A percentile compares a stretch with the other conserved stretches of the same genome.
These are phyloP conservation scores for Flexamia atlantica DNA, from an alignment of 2,888 invertebrate genomes.

Conservation along the genomic window DNA sequence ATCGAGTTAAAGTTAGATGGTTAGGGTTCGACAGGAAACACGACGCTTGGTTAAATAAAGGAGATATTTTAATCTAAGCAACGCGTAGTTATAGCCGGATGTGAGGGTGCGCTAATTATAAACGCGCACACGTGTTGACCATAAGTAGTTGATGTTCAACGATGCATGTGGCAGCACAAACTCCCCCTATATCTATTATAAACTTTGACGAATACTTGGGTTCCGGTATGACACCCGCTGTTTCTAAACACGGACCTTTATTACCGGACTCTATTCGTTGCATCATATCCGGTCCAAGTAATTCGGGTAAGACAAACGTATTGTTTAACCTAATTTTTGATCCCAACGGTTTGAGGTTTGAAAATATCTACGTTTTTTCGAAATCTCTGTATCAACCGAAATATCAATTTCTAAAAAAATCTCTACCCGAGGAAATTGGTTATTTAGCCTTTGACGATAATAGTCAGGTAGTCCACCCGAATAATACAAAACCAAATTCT, in stretches of 20 bases:
- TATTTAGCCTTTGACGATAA: slow-evolving; percentile 51
- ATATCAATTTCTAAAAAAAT: background rate
- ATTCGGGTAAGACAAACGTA: slow-evolving; percentile 1
- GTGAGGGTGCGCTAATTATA: no score
- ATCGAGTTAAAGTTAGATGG: slow-evolving; percentile 57
- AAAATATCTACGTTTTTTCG: slow-evolving; percentile 53
- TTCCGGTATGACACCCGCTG: no score
- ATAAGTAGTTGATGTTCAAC: no score
- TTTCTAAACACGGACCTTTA: background rate
- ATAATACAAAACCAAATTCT: slow-evolving; percentile 28
- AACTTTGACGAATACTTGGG: no score
- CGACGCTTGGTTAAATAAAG: slow-evolving; percentile 35
- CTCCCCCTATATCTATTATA: no score
- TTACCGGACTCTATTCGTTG: background rate
- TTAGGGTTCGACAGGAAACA: slow-evolving; percentile 45
- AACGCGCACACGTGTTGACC: no score
- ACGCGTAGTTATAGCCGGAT: no score
- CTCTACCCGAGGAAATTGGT: background rate
- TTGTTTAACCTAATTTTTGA: no score
- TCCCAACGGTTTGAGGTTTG: slow-evolving; percentile 48
- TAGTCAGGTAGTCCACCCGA: slow-evolving; percentile 34
- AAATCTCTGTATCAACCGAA: slow-evolving; percentile 55
- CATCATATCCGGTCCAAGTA: background rate
- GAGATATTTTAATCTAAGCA: background rate
- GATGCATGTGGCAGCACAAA: no score